phyloP scores from a whole-genome alignment of 2,113 vertebrate species.

The Eubucco bourcierii region DNA sequence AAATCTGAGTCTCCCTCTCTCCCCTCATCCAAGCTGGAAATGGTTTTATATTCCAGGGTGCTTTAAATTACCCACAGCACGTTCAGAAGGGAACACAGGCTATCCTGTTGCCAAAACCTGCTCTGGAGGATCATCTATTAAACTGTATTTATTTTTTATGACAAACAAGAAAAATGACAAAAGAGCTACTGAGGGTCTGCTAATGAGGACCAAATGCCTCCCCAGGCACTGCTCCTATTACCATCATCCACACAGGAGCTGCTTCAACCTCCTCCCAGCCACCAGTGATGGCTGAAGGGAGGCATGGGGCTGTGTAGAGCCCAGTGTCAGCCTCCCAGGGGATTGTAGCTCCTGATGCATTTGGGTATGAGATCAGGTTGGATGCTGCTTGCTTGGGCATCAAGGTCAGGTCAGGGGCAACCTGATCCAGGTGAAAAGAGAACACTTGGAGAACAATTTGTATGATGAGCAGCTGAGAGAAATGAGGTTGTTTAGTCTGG shows the following conservation, averaged over 20 bases:
- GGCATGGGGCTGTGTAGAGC: conserved; percentile 22
- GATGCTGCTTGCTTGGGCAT: too few species aligned
- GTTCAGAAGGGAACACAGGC: conserved; percentile 68
- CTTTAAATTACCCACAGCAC: conserved; percentile 75
- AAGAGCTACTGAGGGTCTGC: conserved; percentile 68
- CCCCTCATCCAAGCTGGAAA: conserved; percentile 62
- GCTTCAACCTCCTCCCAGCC: conserved; percentile 21
- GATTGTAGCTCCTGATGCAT: background rate
- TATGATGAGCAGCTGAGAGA: too few species aligned
- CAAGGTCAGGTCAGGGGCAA: too few species aligned
- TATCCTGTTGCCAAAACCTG: conserved; percentile 75
- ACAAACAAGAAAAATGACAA: conserved; percentile 80
- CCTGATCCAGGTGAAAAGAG: too few species aligned
- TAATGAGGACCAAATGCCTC: conserved; percentile 75
- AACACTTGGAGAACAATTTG: too few species aligned
- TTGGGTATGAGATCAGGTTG: background rate
- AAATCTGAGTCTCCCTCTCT: conserved; percentile 69
- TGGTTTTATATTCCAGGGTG: conserved; percentile 73
- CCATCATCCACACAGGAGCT: conserved; percentile 50
- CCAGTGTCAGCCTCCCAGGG: rapidly evolving
- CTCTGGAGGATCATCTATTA: conserved; percentile 74
- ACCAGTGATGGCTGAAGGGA: background rate
- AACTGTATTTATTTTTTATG: conserved; percentile 79
- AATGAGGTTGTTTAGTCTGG: too few species aligned
- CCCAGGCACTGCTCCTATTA: conserved; percentile 9